Base-by-base conservation (phyloP, 2,888 invertebrate species). In the Gastracanthus pulcherrimus region DNA sequence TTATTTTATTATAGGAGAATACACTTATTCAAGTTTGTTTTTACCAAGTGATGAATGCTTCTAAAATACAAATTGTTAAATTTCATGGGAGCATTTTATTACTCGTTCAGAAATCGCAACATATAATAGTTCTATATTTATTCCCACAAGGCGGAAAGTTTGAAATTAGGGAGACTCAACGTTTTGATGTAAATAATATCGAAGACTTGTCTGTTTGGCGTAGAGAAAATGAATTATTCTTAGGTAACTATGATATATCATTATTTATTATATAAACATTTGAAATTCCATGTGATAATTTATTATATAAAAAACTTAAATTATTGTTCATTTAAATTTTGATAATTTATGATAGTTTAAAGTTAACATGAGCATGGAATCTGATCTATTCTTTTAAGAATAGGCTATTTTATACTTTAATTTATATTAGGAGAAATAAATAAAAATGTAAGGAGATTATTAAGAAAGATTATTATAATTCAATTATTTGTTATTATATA, bases 211-310 rank as follows among this genome's bases (percentile, higher is more conserved):
- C 58, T 26, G 0, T 45, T n/a, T 74, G 77, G 60, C 19, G 6
- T 6, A n/a, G 4, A 34, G 16, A 19, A 5, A 23, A 55, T 26
- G 62, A 78, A 58, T 29, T 69, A 19, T 64, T 78, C 4, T 29
- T 82, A 9, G 70, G 82, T 82, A 75, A 51, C 13, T 34, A 38
- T n/a, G n/a, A n/a, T n/a, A 23, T 55, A 60, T 9, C 4, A 41
- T 29, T 48, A 11, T 5, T n/a, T 11, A 26, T 16, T 3, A 29
- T n/a, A n/a, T n/a, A n/a, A n/a, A n/a, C n/a, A n/a, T 7, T 69
- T 48, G 31, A 69, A 69, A 70, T 31, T 26, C 11, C 41, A 6
- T 38, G 1, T 41, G 13, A 34, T 34, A 41, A 55, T 31, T n/a
- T n/a, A 55, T n/a, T n/a, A n/a, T n/a, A n/a, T n/a, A n/a, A n/a